phyloP scores from a whole-genome alignment of 1,140 invertebrate genomes.

The Brachionus angularis region DNA sequence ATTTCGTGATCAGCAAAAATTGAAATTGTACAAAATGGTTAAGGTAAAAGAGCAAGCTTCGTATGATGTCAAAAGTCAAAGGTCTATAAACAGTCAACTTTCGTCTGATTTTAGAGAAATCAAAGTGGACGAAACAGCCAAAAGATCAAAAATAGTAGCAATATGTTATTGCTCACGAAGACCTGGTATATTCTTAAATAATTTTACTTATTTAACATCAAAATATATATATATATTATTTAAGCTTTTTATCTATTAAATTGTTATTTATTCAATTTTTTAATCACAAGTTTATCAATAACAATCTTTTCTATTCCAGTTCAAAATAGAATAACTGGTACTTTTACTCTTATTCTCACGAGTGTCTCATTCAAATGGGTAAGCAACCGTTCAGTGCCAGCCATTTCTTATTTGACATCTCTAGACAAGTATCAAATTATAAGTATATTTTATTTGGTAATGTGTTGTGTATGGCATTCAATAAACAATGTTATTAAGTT shows the following conservation, averaged over 20 bases:
- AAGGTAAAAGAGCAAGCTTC: constrained; percentile 17
- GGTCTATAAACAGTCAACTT: not conserved
- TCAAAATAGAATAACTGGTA: constrained; percentile 22
- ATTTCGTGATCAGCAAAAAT: constrained; percentile 42
- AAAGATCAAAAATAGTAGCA: constrained; percentile 27
- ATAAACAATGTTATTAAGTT: too few relatives aligned
- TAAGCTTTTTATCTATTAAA: constrained; percentile 32
- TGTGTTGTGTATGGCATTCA: constrained; percentile 26
- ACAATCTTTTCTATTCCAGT: constrained; percentile 23
- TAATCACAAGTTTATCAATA: constrained; percentile 23
- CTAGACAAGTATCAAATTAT: constrained; percentile 40
- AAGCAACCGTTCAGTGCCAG: constrained; percentile 14
- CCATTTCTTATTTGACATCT: constrained; percentile 42
- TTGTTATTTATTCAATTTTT: constrained; percentile 41
- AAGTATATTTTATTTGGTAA: constrained; percentile 29
- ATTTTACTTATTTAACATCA: too few relatives aligned
- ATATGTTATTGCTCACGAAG: constrained; percentile 32
- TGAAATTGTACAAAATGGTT: constrained; percentile 34
- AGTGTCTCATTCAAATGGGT: constrained; percentile 39
- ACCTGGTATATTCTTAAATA: constrained; percentile 1
- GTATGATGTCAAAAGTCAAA: not conserved
- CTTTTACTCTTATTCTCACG: constrained; percentile 30
- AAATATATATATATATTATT: not conserved
- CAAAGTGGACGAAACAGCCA: not conserved
- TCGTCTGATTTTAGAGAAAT: not conserved